phyloP scores from a whole-genome alignment of 2,888 invertebrate genomes.

The Eupithecia abbreviata region DNA sequence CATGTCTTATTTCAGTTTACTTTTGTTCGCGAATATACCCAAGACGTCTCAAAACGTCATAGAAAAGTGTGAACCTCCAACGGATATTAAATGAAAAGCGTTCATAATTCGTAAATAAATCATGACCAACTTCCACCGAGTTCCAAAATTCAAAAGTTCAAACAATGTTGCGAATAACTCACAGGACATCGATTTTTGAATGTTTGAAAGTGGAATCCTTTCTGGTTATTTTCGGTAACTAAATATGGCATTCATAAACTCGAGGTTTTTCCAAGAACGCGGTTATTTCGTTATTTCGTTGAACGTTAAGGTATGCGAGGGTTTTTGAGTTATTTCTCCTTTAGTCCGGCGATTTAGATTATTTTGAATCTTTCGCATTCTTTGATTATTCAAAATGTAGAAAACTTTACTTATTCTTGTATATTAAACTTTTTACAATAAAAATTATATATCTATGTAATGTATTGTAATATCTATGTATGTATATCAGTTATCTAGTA shows the following conservation, averaged over 20 bases:
- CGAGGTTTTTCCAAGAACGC: constrained; percentile 34
- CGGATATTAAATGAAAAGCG: constrained; percentile 6
- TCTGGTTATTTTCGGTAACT: constrained; percentile 30
- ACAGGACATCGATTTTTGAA: constrained; percentile 26
- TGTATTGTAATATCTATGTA: no score
- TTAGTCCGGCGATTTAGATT: not conserved
- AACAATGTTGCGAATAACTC: constrained; percentile 21
- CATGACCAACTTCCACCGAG: not conserved
- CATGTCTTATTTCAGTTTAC: not conserved
- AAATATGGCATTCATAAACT: constrained; percentile 38
- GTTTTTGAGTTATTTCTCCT: constrained; percentile 17
- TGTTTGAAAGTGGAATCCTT: constrained; percentile 22
- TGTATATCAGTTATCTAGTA: no score
- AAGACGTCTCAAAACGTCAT: not conserved
- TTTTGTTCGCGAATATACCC: not conserved
- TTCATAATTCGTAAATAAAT: not conserved
- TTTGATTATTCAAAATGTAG: not conserved
- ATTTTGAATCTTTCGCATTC: constrained; percentile 10
- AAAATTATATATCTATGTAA: no score
- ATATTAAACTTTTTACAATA: not conserved
- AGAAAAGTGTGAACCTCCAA: not conserved
- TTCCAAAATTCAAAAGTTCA: constrained; percentile 1
- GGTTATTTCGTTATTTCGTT: constrained; percentile 23
- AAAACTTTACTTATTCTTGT: not conserved
- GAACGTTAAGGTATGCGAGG: constrained; percentile 20